These are phyloP conservation scores for Nephrotoma flavescens DNA, from an alignment of 2,888 invertebrate genomes.

Conservation along the genomic window DNA sequence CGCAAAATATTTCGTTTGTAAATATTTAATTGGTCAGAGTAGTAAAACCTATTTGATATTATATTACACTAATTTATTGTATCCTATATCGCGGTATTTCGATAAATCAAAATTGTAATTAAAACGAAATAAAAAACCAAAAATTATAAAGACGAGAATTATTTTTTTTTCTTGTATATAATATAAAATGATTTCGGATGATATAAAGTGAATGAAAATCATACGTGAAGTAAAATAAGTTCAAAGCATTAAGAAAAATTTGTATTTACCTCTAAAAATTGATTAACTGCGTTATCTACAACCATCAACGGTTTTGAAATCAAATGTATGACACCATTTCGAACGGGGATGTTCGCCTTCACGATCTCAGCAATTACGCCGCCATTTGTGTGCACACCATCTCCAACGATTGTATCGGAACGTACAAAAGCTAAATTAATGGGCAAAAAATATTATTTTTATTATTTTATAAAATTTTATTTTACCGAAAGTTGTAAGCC, in stretches of 20 bases:
- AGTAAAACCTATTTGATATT: background rate
- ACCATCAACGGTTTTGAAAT: slow-evolving; percentile 85
- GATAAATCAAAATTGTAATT: background rate
- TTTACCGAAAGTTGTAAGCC: too few relatives aligned
- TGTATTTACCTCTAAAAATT: slow-evolving; percentile 66
- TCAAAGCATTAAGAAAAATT: background rate
- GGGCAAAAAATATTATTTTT: background rate
- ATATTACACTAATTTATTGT: background rate
- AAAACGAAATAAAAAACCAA: background rate
- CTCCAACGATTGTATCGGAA: slow-evolving; percentile 68
- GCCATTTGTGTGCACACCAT: slow-evolving; percentile 61
- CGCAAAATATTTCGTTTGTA: background rate
- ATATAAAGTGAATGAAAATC: background rate
- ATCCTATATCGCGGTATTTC: background rate
- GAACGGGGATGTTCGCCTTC: slow-evolving; percentile 78
- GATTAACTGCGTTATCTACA: slow-evolving; percentile 72
- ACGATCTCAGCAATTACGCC: slow-evolving; percentile 80
- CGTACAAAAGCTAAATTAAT: slow-evolving; percentile 58
- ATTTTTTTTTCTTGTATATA: background rate
- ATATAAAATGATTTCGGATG: background rate
- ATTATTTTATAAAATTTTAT: background rate
- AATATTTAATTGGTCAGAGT: background rate
- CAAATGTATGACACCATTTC: slow-evolving; percentile 84
- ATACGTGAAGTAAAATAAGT: background rate
- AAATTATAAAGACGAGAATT: background rate